These are phyloP conservation scores for Nemotelus pantherinus DNA, from an alignment of 2,888 invertebrate genomes.

Conservation along the genomic window DNA sequence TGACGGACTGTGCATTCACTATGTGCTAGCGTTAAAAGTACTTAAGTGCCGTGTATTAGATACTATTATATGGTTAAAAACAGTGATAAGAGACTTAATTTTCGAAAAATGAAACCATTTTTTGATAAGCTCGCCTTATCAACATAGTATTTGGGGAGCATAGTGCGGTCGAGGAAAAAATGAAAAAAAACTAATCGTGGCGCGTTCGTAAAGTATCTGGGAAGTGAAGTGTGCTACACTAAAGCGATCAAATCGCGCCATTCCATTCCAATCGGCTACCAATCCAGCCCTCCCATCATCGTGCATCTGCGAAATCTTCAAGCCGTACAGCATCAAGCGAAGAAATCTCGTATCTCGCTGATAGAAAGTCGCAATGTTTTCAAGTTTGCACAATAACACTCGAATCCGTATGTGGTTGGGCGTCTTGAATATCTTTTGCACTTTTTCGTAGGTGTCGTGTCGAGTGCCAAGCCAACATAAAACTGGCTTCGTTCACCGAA, in stretches of 20 bases:
- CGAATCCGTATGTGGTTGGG: conserved; percentile 15
- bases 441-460: conserved; percentile 38
- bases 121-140: conserved; percentile 17
- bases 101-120: conserved; percentile 17
- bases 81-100: conserved; percentile 29
- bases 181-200: background rate
- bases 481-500: conserved; percentile 9
- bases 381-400: conserved; percentile 22
- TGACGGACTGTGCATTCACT: conserved; percentile 9
- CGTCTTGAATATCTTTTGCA: conserved; percentile 36
- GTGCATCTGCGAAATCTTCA: no score
- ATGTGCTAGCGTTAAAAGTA: background rate
- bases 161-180: background rate
- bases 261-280: no score
- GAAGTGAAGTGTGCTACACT: background rate
- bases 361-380: conserved; percentile 34
- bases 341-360: background rate
- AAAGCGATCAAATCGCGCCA: background rate
- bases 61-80: conserved; percentile 5
- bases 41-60: background rate
- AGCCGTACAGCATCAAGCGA: background rate
- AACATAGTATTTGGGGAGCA: background rate
- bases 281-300: no score
- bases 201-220: background rate
- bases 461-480: conserved; percentile 5